phyloP scores from a whole-genome alignment of 2,113 vertebrate genomes.

The Neolamprologus devosi region DNA sequence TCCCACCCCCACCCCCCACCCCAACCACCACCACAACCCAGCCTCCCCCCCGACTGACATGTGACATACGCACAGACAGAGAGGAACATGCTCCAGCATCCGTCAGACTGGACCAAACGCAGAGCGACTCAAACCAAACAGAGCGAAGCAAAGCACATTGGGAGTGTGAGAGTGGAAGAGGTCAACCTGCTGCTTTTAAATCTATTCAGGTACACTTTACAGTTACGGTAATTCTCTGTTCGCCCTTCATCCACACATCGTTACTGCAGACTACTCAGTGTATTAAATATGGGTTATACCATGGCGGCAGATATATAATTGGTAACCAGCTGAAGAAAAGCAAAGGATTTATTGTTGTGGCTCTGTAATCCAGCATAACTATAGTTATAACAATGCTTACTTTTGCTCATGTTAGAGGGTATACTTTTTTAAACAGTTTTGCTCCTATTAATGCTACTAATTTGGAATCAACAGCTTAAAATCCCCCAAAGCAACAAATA shows the following conservation, averaged over 20 bases:
- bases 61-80: slow-evolving; percentile 50
- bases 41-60: not conserved
- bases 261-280: not conserved
- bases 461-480: not conserved
- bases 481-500: not conserved
- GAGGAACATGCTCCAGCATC: slow-evolving; percentile 68
- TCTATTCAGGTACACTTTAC: not conserved
- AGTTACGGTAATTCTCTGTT: not conserved
- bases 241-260: not conserved
- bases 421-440: not conserved
- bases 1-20: rapidly evolving
- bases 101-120: slow-evolving; percentile 51
- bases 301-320: not conserved
- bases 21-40: not conserved
- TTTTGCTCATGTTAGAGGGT: not conserved
- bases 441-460: not conserved
- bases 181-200: not conserved
- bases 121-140: slow-evolving; percentile 38
- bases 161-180: slow-evolving; percentile 55
- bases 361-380: not conserved
- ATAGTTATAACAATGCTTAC: not conserved
- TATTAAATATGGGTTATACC: slow-evolving; percentile 10
- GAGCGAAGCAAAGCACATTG: slow-evolving; percentile 65
- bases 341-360: not conserved
- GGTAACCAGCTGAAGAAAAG: not conserved